phyloP scores from a whole-genome alignment of 2,797 vertebrate genomes.

The Erethizon dorsatum region DNA sequence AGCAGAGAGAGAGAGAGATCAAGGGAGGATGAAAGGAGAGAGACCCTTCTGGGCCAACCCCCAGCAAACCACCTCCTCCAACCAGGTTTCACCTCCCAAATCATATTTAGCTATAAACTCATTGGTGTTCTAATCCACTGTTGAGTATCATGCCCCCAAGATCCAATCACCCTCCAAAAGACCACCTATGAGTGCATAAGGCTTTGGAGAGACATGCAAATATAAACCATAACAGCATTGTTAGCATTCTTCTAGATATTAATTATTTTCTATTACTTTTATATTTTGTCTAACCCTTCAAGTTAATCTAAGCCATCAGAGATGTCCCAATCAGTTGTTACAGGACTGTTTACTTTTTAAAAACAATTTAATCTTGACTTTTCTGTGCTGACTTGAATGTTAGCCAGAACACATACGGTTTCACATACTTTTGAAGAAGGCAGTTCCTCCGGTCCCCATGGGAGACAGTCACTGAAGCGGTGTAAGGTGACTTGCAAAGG shows the following conservation, averaged over 20 bases:
- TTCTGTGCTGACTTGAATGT: background rate
- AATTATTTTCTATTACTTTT: background rate
- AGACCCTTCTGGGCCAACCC: background rate
- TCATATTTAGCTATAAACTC: background rate
- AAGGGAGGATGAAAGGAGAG: background rate
- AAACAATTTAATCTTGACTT: slow-evolving; percentile 48
- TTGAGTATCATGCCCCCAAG: background rate
- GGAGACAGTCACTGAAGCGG: background rate
- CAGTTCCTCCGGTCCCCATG: background rate
- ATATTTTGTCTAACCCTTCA: background rate
- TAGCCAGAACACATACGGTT: background rate
- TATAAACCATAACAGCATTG: background rate
- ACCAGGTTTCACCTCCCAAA: background rate
- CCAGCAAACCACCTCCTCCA: background rate
- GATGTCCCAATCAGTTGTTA: background rate
- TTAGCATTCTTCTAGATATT: background rate
- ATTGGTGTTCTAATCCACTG: background rate
- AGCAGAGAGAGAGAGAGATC: background rate
- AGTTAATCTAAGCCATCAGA: slow-evolving; percentile 35
- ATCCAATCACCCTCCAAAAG: background rate
- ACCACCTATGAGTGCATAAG: background rate
- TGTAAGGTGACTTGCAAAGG: background rate
- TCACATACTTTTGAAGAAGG: slow-evolving; percentile 21
- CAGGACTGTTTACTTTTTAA: background rate
- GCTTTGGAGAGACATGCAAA: background rate